Percentiles rank a stretch among this genome's conserved stretches.
Conservation (phyloP, 1,140 invertebrate species). For the Dufourea novaeangliae region DNA sequence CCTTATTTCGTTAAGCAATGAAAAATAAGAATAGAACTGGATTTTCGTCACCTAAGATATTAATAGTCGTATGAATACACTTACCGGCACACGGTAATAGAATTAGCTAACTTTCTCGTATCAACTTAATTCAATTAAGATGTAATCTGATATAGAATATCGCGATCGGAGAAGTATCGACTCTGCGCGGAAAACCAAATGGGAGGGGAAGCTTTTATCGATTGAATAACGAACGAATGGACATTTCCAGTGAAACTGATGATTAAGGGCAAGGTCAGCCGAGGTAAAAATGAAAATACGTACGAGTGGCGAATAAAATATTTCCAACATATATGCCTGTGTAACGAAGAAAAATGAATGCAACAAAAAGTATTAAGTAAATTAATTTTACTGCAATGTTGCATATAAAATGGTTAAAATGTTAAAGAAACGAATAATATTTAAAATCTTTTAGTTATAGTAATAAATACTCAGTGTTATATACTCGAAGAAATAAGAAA, state of each 20-base stretch:
- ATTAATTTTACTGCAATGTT: too few relatives aligned
- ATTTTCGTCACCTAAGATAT: background rate
- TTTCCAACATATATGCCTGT: too few relatives aligned
- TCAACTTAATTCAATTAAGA: slow-evolving; percentile 40
- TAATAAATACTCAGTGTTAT: too few relatives aligned
- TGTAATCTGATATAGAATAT: slow-evolving; percentile 42
- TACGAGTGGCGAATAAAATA: too few relatives aligned
- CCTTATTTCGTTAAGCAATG: too few relatives aligned
- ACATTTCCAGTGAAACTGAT: slow-evolving; percentile 24
- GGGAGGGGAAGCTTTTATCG: slow-evolving; percentile 20
- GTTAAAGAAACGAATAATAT: too few relatives aligned
- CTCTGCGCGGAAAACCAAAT: slow-evolving; percentile 7
- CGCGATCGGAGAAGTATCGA: slow-evolving; percentile 25
- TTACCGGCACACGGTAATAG: slow-evolving; percentile 14
- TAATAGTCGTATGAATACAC: slow-evolving; percentile 32
- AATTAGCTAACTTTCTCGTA: slow-evolving; percentile 32
- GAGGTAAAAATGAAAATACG: background rate
- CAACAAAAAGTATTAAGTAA: too few relatives aligned
- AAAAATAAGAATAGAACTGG: background rate
- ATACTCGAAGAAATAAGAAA: too few relatives aligned
- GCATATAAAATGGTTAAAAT: too few relatives aligned
- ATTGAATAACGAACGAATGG: slow-evolving; percentile 20
- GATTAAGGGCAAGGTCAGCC: slow-evolving; percentile 31
- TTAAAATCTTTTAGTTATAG: too few relatives aligned
- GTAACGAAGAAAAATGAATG: background rate